phyloP scores from a whole-genome alignment of 2,797 vertebrate species.

The Oceanodroma leucorhoa region DNA sequence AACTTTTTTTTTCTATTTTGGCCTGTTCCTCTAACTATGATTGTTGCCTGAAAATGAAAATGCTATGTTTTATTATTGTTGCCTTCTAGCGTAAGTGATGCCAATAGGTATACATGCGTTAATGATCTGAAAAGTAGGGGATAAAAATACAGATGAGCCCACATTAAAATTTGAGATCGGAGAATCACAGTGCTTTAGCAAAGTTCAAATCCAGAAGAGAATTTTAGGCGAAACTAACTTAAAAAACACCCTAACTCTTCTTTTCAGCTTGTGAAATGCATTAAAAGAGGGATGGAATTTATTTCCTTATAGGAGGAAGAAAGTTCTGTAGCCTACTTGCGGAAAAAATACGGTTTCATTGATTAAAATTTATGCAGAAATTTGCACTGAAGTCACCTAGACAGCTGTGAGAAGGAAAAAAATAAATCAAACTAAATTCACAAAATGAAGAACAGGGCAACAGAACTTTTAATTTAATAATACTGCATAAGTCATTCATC shows the following conservation, averaged over 20 bases:
- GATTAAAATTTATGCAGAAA: not conserved
- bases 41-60: not conserved
- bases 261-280: not conserved
- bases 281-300: not conserved
- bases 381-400: not conserved
- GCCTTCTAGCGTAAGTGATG: not conserved
- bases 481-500: not conserved
- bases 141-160: not conserved
- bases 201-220: not conserved
- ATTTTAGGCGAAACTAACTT: not conserved
- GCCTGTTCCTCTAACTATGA: not conserved
- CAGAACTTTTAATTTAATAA: not conserved
- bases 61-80: not conserved
- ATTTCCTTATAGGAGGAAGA: not conserved
- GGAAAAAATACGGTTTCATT: not conserved
- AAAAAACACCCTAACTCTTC: not conserved
- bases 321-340: not conserved
- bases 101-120: not conserved
- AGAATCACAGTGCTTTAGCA: not conserved
- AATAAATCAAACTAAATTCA: not conserved
- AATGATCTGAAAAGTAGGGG: not conserved
- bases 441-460: not conserved
- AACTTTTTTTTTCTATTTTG: not conserved
- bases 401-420: not conserved
- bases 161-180: not conserved